Base-by-base conservation (phyloP, 2,797 vertebrate genomes). In the Lophius americanus region DNA sequence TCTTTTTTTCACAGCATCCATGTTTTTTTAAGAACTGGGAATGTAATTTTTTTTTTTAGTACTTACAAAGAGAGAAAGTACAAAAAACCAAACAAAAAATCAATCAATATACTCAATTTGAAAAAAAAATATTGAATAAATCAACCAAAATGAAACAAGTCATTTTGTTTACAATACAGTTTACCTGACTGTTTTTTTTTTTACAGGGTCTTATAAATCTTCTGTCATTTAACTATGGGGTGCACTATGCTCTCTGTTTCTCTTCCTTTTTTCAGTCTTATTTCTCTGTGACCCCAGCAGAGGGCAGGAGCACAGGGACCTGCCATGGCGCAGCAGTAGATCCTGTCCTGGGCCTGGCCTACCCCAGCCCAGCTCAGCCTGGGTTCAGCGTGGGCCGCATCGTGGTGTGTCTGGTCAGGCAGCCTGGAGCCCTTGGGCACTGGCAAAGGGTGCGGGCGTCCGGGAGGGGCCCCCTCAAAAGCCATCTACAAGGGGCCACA, bases 341-440 rank as follows among this genome's bases (percentile, higher is more conserved):
- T 66, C 69, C 43, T 58, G 67, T 76, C 81, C 68, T 64, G 79
- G 76, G 70, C 72, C 73, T 73, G 71, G 83, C 79, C 88, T 87
- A 78, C 82, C 89, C 89, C 87, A 87, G 87, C 81, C 86, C 75
- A 65, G 80, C 85, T 88, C 88, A 82, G 86, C 86, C 87, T 83
- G 85, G 86, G 88, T 91, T 92, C 88, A 91, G 91, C 90, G 93
- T 94, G 93, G 94, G 93, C 90, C 89, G 91, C 86, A 89, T 91
- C 90, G 93, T 82, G 92, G 94, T 94, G 94, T 93, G 91, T 95
- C 89, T 94, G 94, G 93, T 95, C 93, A 94, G 94, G 95, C 94
- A 92, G 94, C 93, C 94, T 95, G 95, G 94, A 95, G 95, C 95
- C 95, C 94, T 93, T 94, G 94, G 94, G 94, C 89, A 91, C 94